These are phyloP conservation scores for Ramphastos sulfuratus DNA, from an alignment of 2,113 vertebrate species.

Conservation along the genomic window DNA sequence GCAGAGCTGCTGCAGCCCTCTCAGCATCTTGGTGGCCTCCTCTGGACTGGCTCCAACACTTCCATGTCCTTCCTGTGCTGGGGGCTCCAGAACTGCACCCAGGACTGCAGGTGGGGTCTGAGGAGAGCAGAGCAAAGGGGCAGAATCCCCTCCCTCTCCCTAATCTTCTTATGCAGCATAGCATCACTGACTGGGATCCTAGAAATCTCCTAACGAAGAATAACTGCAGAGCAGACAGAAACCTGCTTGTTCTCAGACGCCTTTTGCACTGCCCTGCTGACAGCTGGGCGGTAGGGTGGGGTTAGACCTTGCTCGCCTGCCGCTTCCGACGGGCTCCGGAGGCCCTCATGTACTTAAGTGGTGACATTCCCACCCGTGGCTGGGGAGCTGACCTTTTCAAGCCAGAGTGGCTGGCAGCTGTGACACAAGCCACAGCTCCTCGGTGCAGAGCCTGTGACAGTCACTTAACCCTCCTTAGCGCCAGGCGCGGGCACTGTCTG, in stretches of 20 bases:
- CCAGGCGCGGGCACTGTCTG: rapidly evolving
- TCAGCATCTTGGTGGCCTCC: no score
- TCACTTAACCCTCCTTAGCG: constrained; percentile 50
- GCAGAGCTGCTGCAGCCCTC: no score
- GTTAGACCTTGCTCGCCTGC: neutral
- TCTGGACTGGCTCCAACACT: no score
- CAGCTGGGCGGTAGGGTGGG: neutral
- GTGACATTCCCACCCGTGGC: neutral
- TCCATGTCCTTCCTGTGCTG: no score
- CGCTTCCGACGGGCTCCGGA: neutral
- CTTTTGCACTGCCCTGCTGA: neutral
- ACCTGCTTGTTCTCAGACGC: neutral
- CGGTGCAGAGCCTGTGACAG: neutral
- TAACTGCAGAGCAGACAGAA: neutral
- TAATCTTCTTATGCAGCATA: rapidly evolving
- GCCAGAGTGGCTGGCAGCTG: neutral
- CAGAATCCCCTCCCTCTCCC: no score
- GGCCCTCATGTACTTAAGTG: neutral
- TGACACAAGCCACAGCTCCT: constrained; percentile 3
- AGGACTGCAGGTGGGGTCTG: no score
- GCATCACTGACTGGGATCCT: neutral
- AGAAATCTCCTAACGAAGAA: neutral
- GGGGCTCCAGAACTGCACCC: no score
- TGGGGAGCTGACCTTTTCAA: constrained; percentile 64
- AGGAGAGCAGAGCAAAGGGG: no score